phyloP scores from a whole-genome alignment of 2,113 vertebrate species.

The Cercocebus atys region DNA sequence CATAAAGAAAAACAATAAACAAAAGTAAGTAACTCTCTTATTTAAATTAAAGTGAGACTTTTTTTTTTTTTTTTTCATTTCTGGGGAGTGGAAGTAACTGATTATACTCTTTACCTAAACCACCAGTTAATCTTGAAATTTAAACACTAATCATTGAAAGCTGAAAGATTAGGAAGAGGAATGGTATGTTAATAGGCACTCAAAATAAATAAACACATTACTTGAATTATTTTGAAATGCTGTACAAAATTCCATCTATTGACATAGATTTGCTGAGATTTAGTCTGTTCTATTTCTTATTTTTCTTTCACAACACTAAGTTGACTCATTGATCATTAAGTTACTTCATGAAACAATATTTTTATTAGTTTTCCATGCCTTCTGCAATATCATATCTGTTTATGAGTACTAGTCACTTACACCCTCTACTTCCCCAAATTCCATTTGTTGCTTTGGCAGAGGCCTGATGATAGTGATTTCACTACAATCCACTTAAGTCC shows the following conservation, averaged over 20 bases:
- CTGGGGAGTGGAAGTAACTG: not conserved
- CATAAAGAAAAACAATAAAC: not conserved
- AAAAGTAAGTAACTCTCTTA: not conserved
- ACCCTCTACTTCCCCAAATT: rapidly evolving
- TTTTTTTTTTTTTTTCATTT: no score
- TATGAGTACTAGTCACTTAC: not conserved
- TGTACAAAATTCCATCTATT: not conserved
- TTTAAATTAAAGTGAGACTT: not conserved
- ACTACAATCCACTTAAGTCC: no score
- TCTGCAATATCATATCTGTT: not conserved
- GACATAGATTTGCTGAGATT: not conserved
- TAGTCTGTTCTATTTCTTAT: not conserved
- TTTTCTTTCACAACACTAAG: not conserved
- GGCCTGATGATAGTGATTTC: not conserved
- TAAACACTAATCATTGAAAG: not conserved
- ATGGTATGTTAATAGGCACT: not conserved
- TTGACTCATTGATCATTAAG: not conserved
- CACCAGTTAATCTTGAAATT: not conserved
- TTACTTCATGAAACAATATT: not conserved
- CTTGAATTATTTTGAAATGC: not conserved
- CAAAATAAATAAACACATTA: not conserved
- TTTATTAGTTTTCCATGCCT: not conserved
- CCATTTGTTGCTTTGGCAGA: not conserved
- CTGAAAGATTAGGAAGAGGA: not conserved
- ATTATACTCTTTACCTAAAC: not conserved